phyloP scores from a whole-genome alignment of 1,140 invertebrate species.

The Galleria mellonella region DNA sequence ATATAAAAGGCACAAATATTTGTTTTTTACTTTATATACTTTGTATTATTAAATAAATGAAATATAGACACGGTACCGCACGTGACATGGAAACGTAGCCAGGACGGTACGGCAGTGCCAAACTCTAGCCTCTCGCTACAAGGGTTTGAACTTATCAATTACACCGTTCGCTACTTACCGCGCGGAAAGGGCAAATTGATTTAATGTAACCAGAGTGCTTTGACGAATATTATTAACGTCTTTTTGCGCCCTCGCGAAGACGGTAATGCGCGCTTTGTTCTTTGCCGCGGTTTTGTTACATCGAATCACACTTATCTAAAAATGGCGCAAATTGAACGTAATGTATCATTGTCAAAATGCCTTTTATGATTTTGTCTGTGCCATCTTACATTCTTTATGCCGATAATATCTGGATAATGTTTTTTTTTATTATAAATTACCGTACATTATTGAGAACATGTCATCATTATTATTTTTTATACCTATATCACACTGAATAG shows the following conservation, averaged over 20 bases:
- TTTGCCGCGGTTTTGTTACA: conserved; percentile 52
- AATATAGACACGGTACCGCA: conserved; percentile 21
- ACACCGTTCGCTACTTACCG: conserved; percentile 72
- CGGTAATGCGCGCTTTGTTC: conserved; percentile 64
- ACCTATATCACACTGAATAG: too few relatives aligned
- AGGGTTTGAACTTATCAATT: conserved; percentile 75
- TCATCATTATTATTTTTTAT: too few relatives aligned
- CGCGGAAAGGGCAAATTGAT: conserved; percentile 72
- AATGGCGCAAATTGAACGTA: background rate
- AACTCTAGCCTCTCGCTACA: conserved; percentile 66
- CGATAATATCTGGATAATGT: too few relatives aligned
- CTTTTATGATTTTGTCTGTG: too few relatives aligned
- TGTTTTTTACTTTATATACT: too few relatives aligned
- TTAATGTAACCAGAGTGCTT: conserved; percentile 73
- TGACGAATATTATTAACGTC: conserved; percentile 74
- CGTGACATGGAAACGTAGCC: conserved; percentile 33
- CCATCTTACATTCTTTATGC: too few relatives aligned
- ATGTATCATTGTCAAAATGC: too few relatives aligned
- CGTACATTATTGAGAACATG: too few relatives aligned
- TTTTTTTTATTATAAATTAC: too few relatives aligned
- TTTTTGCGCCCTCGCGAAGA: conserved; percentile 55
- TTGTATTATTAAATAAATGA: conserved; percentile 20
- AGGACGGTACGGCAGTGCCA: conserved; percentile 33
- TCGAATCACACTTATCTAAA: conserved; percentile 63
- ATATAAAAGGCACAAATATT: too few relatives aligned